A percentile compares a stretch with the other conserved stretches of the same genome.
Evolutionary conservation across 1,140 invertebrate genomes (phyloP).

Genomic region (Ruditapes philippinarum): DNA sequence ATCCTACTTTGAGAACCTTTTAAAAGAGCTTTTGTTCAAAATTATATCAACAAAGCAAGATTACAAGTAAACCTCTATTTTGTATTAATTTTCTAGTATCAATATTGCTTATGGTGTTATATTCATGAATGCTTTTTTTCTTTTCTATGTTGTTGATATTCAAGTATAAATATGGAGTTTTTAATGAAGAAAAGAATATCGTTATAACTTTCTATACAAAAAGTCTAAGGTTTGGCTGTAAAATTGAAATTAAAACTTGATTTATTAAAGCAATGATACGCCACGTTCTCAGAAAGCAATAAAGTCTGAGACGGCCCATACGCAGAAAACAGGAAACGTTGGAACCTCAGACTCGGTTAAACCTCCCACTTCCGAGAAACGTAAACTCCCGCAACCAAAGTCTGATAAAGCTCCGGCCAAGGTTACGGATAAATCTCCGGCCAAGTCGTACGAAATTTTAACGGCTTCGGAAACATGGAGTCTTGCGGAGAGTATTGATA

Average conservation of each 20-base stretch:
- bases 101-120: no score
- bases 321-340: background rate
- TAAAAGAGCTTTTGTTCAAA: no score
- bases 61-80: no score
- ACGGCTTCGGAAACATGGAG: conserved; percentile 64
- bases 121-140: no score
- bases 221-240: no score
- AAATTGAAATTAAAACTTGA: background rate
- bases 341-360: background rate
- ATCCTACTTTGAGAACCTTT: no score
- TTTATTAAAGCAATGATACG: conserved; percentile 1
- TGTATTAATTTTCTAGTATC: no score
- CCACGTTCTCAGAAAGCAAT: conserved; percentile 2
- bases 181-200: no score
- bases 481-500: conserved; percentile 63
- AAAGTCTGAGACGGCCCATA: conserved; percentile 7
- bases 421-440: conserved; percentile 46
- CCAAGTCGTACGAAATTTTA: conserved; percentile 62
- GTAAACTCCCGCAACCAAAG: conserved; percentile 1
- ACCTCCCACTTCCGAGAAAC: background rate
- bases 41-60: no score
- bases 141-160: no score
- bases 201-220: no score
- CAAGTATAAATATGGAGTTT: no score
- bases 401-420: conserved; percentile 51